Conservation (phyloP, 2,113 vertebrate species). For the Paradisaea rubra region DNA sequence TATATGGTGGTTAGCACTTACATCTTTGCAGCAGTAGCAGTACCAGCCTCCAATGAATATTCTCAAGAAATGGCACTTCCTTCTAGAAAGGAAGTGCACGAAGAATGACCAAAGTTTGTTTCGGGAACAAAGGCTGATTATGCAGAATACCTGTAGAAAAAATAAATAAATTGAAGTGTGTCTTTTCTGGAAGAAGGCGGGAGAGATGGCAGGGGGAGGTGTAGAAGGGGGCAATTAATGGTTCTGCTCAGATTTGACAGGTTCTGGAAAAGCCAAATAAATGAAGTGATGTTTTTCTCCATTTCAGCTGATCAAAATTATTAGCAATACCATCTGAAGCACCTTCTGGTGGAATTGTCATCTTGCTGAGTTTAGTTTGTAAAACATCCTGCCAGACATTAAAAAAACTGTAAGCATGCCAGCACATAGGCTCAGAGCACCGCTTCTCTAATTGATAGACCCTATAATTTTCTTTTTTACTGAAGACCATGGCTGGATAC, state of each 20-base stretch:
- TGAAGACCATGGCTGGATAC: not conserved
- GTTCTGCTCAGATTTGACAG: constrained; percentile 59
- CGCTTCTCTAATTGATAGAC: constrained; percentile 33
- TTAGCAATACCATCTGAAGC: constrained; percentile 77
- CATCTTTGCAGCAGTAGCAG: constrained; percentile 19
- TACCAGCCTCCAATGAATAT: constrained; percentile 27
- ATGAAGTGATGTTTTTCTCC: constrained; percentile 61
- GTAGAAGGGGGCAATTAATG: constrained; percentile 37
- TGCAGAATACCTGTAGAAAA: not conserved
- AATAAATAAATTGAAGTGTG: not conserved
- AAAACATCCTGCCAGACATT: constrained; percentile 71
- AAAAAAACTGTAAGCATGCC: constrained; percentile 63
- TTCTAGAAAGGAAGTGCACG: not conserved
- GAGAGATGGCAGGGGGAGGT: not conserved
- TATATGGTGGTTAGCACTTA: constrained; percentile 64
- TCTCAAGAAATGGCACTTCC: constrained; percentile 24
- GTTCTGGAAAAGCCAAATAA: constrained; percentile 66
- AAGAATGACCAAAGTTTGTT: not conserved
- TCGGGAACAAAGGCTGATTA: not conserved
- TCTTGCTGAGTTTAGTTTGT: constrained; percentile 75
- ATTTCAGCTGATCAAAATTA: constrained; percentile 73
- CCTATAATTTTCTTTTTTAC: constrained; percentile 22
- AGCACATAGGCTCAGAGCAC: constrained; percentile 47
- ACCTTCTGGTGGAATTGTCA: constrained; percentile 75
- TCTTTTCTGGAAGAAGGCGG: not conserved